A percentile compares a stretch with the other conserved stretches of the same genome.
These are phyloP conservation scores for Bombus soroeensis DNA, from an alignment of 1,140 invertebrate genomes.

Conservation along the genomic window DNA sequence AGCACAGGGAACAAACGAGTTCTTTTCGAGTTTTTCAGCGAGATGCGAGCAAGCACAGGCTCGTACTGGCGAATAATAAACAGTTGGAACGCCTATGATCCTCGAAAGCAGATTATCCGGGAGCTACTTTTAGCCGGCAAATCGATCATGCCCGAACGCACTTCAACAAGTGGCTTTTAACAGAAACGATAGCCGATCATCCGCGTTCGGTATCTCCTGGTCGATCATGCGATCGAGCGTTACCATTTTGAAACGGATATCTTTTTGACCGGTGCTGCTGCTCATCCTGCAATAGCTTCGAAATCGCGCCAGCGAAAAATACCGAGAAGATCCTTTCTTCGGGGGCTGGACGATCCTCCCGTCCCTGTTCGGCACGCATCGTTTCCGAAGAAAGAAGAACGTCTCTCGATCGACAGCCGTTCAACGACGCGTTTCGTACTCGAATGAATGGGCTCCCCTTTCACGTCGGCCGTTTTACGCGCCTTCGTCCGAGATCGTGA, in stretches of 20 bases:
- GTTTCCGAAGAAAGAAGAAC: slow-evolving; percentile 21
- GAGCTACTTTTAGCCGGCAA: slow-evolving; percentile 74
- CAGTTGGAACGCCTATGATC: slow-evolving; percentile 69
- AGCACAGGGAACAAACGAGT: slow-evolving; percentile 49
- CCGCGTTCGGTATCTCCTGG: slow-evolving; percentile 49
- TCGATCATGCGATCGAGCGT: slow-evolving; percentile 71
- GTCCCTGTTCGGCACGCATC: slow-evolving; percentile 7
- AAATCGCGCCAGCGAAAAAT: slow-evolving; percentile 4
- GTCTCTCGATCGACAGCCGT: slow-evolving; percentile 51
- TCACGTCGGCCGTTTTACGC: background rate
- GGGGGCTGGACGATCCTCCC: background rate
- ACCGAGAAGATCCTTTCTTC: slow-evolving; percentile 1
- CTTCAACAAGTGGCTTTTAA: slow-evolving; percentile 80
- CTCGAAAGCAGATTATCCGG: slow-evolving; percentile 79
- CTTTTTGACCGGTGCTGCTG: slow-evolving; percentile 16
- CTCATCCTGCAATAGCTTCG: slow-evolving; percentile 17
- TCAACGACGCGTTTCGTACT: slow-evolving; percentile 58
- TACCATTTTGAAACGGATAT: slow-evolving; percentile 56
- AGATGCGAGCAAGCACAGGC: background rate
- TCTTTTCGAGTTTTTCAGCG: slow-evolving; percentile 5
- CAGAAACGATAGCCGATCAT: slow-evolving; percentile 71
- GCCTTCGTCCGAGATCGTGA: background rate
- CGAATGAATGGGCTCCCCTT: slow-evolving; percentile 19
- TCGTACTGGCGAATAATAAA: slow-evolving; percentile 44
- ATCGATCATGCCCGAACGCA: slow-evolving; percentile 79